phyloP scores from a whole-genome alignment of 1,140 invertebrate genomes.

The Notospermus geniculatus region DNA sequence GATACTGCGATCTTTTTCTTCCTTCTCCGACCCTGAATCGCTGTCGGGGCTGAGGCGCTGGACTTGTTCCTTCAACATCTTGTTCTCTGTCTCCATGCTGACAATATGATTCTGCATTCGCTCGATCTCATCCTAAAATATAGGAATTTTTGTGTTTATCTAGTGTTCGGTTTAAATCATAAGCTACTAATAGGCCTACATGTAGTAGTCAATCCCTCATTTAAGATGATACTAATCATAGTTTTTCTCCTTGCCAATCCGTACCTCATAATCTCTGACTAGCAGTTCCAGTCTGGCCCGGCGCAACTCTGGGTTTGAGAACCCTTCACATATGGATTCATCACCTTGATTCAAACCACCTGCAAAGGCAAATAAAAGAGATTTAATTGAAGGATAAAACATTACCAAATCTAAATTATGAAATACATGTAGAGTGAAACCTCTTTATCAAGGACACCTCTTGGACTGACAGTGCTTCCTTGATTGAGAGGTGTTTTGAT shows the following conservation, averaged over 20 bases:
- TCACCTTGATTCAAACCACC: slow-evolving; percentile 42
- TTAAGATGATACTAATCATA: too few relatives aligned
- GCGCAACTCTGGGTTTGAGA: slow-evolving; percentile 40
- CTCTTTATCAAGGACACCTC: too few relatives aligned
- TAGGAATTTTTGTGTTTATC: too few relatives aligned
- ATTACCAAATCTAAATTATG: too few relatives aligned
- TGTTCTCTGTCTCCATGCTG: slow-evolving; percentile 30
- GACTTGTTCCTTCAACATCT: slow-evolving; percentile 23
- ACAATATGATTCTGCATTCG: slow-evolving; percentile 26
- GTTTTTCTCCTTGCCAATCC: too few relatives aligned
- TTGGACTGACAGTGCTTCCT: too few relatives aligned
- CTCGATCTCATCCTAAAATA: slow-evolving; percentile 31
- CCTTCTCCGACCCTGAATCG: slow-evolving; percentile 8
- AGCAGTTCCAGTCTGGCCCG: slow-evolving; percentile 46
- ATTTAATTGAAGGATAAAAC: too few relatives aligned
- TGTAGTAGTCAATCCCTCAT: too few relatives aligned
- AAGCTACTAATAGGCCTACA: too few relatives aligned
- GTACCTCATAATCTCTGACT: slow-evolving; percentile 53
- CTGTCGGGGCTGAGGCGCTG: slow-evolving; percentile 11
- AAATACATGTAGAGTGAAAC: too few relatives aligned
- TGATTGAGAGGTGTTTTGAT: too few relatives aligned
- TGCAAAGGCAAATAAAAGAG: slow-evolving; percentile 19
- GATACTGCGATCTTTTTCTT: neutral
- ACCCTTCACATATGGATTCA: slow-evolving; percentile 32
- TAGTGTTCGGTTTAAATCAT: too few relatives aligned